Evolutionary conservation across 2,888 invertebrate genomes (phyloP), one percentile per base, ranked within the genome.

Genomic region (Ormyrus rosae): DNA sequence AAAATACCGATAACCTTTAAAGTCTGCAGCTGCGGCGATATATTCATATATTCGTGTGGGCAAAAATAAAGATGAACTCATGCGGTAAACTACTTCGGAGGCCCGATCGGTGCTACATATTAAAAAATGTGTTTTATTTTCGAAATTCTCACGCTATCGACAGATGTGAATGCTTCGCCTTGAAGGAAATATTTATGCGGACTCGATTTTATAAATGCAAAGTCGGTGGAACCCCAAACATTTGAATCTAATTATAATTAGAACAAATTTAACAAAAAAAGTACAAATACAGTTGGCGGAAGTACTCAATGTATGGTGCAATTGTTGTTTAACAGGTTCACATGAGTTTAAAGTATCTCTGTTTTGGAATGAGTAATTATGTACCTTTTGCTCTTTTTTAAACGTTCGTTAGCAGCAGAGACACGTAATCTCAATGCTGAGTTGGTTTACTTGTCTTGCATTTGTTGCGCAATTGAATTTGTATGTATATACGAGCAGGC

Each of bases 21-120:
- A 63, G 5, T 2, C n/a, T 76, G 34, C 10, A 13, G 34, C 60
- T 46, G 46, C 19, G 19, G 19, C 6, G 34, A 34, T 34, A 34
- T 34, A 34, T 34, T 34, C 34, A 34, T 34, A 34, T 60, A 55
- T 55, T 13, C 51, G 45, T 51, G 19, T 34, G 34, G 2, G 34
- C 48, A 69, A 70, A 67, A 76, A 76, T 76, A 78, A 70, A 55
- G 53, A 71, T 78, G 78, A 78, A 8, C 56, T 78, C 77, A 78
- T 71, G 2, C 50, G 10, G n/a, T 51, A 34, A 34, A 34, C 34
- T 34, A 4, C 34, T 34, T 34, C 34, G 34, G 34, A 34, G 34
- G 4, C 34, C 34, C 34, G 34, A 34, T 34, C 34, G 34, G 34
- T 34, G 34, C 34, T 34, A 34, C 4, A 34, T 34, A 34, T 34